Evolutionary conservation across 2,888 invertebrate species (phyloP).

Genomic region (Clusia tigrina): DNA sequence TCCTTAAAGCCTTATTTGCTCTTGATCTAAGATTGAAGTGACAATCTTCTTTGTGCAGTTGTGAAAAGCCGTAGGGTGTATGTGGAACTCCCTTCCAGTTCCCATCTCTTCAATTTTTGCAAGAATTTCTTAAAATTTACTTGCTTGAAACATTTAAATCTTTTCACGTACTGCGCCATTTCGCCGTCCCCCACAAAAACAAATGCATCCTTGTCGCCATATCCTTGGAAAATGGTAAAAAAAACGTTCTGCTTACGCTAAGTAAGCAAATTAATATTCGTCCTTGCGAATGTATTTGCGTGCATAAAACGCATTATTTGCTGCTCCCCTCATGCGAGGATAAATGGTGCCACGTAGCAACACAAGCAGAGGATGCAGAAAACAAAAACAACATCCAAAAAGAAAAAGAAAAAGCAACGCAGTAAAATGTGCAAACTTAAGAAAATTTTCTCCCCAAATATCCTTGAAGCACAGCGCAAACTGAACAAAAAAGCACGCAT

Average conservation of each 20-base stretch:
- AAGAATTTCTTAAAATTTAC: no score
- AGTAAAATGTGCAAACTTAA: background rate
- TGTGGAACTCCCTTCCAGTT: no score
- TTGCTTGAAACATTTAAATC: no score
- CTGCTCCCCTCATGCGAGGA: background rate
- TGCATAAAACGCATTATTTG: background rate
- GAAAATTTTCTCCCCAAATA: background rate
- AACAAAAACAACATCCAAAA: conserved; percentile 5
- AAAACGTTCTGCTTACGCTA: conserved; percentile 41
- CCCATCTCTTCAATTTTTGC: no score
- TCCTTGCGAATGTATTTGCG: conserved; percentile 41
- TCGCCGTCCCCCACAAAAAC: no score
- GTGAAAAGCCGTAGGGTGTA: no score
- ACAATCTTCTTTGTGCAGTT: no score
- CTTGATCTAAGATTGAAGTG: no score
- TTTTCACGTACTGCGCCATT: no score
- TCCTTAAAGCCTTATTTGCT: no score
- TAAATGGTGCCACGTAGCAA: background rate
- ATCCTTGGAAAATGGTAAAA: background rate
- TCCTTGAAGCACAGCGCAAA: background rate
- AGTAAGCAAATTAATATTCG: conserved; percentile 56
- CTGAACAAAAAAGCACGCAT: background rate
- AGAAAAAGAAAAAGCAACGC: conserved; percentile 19
- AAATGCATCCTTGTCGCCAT: conserved; percentile 3
- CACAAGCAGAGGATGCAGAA: background rate